A percentile compares a stretch with the other conserved stretches of the same genome.
Evolutionary conservation across 2,888 invertebrate genomes (phyloP).

Genomic region (Rhamphomyia laevipes): DNA sequence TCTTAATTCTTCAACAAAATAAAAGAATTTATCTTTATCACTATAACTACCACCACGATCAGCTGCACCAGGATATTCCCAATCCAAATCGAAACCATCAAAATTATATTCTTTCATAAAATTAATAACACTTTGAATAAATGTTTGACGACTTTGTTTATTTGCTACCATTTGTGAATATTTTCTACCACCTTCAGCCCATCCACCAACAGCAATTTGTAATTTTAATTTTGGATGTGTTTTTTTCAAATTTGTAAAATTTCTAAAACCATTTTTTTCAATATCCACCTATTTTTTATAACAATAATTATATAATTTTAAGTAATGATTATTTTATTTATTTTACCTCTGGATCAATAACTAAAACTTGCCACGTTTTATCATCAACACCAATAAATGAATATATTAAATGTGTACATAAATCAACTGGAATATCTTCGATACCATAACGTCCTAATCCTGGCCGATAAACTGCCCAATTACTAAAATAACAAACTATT

Average conservation of each 20-base stretch:
- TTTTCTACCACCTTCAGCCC: constrained; percentile 82
- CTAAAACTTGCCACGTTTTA: constrained; percentile 59
- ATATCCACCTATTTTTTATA: constrained; percentile 70
- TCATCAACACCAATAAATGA: constrained; percentile 80
- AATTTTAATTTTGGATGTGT: constrained; percentile 63
- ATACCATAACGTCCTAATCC: constrained; percentile 72
- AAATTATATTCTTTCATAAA: constrained; percentile 68
- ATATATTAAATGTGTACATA: constrained; percentile 79
- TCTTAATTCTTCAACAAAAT: constrained; percentile 67
- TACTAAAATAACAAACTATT: constrained; percentile 44
- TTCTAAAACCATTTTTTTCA: constrained; percentile 60
- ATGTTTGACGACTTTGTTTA: constrained; percentile 53
- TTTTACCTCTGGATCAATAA: constrained; percentile 67
- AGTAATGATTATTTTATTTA: neutral
- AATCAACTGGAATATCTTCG: constrained; percentile 68
- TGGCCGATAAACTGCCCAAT: constrained; percentile 69
- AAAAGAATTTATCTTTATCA: constrained; percentile 73
- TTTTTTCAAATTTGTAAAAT: constrained; percentile 62
- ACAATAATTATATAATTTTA: constrained; percentile 8
- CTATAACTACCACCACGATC: constrained; percentile 75
- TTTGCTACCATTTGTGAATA: constrained; percentile 72
- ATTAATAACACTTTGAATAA: constrained; percentile 63
- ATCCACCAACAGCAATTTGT: constrained; percentile 75
- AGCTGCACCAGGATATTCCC: constrained; percentile 84
- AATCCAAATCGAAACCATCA: constrained; percentile 78